Evolutionary conservation across 1,140 invertebrate genomes (phyloP).

Genomic region (Eurosta solidaginis): DNA sequence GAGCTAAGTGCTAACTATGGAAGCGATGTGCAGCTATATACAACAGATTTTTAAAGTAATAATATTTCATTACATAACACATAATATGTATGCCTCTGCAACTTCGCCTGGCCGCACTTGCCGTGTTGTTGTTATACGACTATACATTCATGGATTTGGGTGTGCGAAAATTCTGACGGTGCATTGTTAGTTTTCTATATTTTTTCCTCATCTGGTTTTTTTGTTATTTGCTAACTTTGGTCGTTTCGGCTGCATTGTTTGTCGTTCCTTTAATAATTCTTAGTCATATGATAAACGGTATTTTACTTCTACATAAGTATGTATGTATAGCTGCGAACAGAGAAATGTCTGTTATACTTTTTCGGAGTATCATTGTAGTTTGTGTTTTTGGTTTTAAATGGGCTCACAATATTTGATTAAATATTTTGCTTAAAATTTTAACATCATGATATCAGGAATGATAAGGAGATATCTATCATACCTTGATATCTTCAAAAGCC

Average conservation of each 20-base stretch:
- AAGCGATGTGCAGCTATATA: background rate
- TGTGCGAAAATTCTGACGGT: background rate
- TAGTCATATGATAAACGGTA: background rate
- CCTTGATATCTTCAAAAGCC: too few relatives aligned
- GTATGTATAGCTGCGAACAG: background rate
- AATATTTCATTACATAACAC: too few relatives aligned
- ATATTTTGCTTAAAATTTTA: too few relatives aligned
- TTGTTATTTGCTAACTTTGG: background rate
- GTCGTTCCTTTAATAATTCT: background rate
- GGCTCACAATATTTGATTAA: too few relatives aligned
- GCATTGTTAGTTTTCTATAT: background rate
- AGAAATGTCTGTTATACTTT: too few relatives aligned
- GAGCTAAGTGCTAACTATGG: background rate
- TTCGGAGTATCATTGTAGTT: too few relatives aligned
- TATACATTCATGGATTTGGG: background rate
- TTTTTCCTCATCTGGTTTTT: background rate
- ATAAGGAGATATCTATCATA: too few relatives aligned
- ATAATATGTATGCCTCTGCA: background rate
- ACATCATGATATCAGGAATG: too few relatives aligned
- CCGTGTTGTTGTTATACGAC: background rate
- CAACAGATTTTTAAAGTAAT: conserved; percentile 7
- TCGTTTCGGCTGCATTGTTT: background rate
- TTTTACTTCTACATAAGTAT: background rate
- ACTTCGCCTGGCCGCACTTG: too few relatives aligned
- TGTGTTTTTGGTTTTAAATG: too few relatives aligned